phyloP scores from a whole-genome alignment of 2,797 vertebrate species.

The Triplophysa bombifrons region DNA sequence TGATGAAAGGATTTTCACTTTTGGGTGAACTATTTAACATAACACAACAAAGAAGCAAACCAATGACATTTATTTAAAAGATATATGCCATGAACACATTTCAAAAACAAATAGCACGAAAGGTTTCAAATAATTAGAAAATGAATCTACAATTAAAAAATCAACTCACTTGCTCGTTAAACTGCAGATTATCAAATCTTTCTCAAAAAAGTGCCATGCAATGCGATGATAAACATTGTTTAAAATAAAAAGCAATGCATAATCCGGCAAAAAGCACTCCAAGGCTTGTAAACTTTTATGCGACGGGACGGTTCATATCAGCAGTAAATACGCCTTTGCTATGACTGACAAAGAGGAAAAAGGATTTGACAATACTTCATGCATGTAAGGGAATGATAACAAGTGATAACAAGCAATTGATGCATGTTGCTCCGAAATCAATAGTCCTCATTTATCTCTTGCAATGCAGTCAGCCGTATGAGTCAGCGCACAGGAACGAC shows the following conservation, averaged over 20 bases:
- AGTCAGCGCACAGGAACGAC: slow-evolving; percentile 60
- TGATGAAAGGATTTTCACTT: too few relatives aligned
- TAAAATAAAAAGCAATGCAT: not conserved
- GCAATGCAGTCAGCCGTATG: slow-evolving; percentile 58
- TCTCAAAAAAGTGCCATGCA: not conserved
- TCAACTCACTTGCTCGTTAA: not conserved
- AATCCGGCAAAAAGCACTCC: not conserved
- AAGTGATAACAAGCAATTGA: slow-evolving; percentile 32
- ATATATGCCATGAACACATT: not conserved
- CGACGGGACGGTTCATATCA: not conserved
- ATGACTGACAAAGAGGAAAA: slow-evolving; percentile 7
- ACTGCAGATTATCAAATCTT: not conserved
- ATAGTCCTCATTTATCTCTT: slow-evolving; percentile 42
- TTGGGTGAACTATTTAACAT: too few relatives aligned
- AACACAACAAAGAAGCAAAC: not conserved
- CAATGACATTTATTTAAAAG: not conserved
- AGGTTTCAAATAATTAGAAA: not conserved
- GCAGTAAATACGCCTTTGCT: slow-evolving; percentile 8
- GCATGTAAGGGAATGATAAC: slow-evolving; percentile 32
- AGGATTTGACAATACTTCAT: slow-evolving; percentile 25
- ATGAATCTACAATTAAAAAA: not conserved
- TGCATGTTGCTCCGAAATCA: slow-evolving; percentile 13
- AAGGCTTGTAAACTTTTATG: not conserved
- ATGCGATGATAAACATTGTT: not conserved
- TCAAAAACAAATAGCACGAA: too few relatives aligned